These are phyloP conservation scores for Coccyzus lansbergi DNA, from an alignment of 2,797 vertebrate genomes.

Conservation along the genomic window DNA sequence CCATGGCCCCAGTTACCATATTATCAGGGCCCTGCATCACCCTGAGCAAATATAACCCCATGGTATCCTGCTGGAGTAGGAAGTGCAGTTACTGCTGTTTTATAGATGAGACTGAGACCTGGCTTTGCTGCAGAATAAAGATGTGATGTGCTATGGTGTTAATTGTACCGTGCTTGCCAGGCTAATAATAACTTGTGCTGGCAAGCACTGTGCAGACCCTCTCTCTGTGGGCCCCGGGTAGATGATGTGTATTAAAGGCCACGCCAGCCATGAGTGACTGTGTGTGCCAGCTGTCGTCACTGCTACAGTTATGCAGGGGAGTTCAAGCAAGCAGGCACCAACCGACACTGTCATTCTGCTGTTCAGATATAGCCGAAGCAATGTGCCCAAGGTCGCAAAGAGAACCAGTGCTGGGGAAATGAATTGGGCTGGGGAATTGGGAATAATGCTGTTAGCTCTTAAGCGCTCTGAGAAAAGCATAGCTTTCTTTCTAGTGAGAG, in stretches of 20 bases:
- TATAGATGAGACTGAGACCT: not conserved
- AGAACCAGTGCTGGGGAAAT: rapidly evolving
- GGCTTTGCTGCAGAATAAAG: not conserved
- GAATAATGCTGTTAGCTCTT: not conserved
- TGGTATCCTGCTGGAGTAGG: not conserved
- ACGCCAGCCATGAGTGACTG: not conserved
- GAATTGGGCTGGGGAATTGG: not conserved
- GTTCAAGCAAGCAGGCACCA: not conserved
- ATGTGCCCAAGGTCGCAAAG: rapidly evolving
- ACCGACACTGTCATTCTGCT: not conserved
- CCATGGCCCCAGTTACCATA: not conserved
- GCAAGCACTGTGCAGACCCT: not conserved
- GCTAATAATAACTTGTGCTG: not conserved
- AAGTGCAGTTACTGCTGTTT: not conserved
- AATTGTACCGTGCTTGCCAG: rapidly evolving
- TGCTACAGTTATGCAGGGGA: not conserved
- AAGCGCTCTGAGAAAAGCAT: not conserved
- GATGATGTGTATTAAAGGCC: not conserved
- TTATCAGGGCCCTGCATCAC: not conserved
- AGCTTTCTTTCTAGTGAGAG: not conserved
- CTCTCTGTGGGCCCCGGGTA: not conserved
- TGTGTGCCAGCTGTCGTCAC: not conserved
- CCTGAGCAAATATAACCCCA: not conserved
- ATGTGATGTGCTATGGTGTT: not conserved
- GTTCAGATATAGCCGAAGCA: not conserved